Evolutionary conservation across 2,113 vertebrate genomes (phyloP).

Genomic region (Pogonocichla stellata): DNA sequence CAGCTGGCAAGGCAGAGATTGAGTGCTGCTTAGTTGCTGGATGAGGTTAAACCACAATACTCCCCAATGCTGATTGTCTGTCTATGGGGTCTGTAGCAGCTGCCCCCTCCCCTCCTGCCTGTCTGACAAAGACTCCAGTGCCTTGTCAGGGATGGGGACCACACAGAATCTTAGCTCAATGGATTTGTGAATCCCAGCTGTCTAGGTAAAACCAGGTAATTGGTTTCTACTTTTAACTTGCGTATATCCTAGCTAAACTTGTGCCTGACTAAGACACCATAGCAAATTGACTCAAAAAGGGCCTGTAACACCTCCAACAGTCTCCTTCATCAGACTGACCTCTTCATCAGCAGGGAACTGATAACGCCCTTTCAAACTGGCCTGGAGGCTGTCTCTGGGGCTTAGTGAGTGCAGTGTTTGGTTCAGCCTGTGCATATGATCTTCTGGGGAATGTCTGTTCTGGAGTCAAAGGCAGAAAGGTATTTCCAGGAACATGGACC

Average conservation of each 20-base stretch:
- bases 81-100: not conserved
- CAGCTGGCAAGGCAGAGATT: not conserved
- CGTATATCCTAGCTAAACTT: not conserved
- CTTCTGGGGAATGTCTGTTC: rapidly evolving
- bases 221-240: not conserved
- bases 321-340: not conserved
- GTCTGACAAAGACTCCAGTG: not conserved
- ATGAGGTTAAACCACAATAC: not conserved
- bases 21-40: not conserved
- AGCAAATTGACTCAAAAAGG: not conserved
- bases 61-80: not conserved
- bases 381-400: not conserved
- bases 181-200: not conserved
- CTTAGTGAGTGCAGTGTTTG: not conserved
- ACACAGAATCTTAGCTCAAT: not conserved
- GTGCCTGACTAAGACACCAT: not conserved
- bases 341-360: not conserved
- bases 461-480: not conserved
- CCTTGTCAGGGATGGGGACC: not conserved
- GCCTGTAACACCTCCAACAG: not conserved
- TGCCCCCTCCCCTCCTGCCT: not conserved
- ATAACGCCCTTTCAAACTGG: not conserved
- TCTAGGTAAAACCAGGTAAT: not conserved
- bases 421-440: not conserved
- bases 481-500: not conserved